Percentiles rank a stretch among this genome's conserved stretches.
phyloP scores from a whole-genome alignment of 2,797 vertebrate species.

The Benthosema pterotum region DNA sequence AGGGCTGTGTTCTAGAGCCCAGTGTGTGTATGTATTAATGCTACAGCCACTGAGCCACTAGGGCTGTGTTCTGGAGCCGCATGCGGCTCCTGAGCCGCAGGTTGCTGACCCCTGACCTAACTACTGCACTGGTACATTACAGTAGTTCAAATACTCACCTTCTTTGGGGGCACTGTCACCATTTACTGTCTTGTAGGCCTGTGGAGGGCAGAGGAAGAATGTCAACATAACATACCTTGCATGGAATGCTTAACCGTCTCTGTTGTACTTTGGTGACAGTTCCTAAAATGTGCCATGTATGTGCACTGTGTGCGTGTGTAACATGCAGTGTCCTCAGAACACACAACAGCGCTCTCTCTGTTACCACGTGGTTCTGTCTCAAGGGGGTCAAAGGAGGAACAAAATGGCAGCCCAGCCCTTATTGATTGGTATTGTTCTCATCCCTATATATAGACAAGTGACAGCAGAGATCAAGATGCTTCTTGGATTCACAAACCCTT shows the following conservation, averaged over 20 bases:
- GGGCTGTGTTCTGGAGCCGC: no score
- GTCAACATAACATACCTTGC: constrained; percentile 19
- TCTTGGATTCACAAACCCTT: not conserved
- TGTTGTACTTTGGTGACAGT: not conserved
- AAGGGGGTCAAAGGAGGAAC: not conserved
- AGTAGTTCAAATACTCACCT: constrained; percentile 56
- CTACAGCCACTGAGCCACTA: no score
- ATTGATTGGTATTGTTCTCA: no score
- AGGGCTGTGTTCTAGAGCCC: no score
- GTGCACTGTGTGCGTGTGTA: no score
- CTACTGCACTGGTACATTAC: no score
- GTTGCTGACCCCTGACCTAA: no score
- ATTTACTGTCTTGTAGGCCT: constrained; percentile 78
- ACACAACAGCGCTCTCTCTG: constrained; percentile 38
- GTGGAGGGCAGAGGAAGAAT: constrained; percentile 11
- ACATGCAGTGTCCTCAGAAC: constrained; percentile 14
- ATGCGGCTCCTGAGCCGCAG: no score
- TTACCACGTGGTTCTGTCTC: constrained; percentile 15
- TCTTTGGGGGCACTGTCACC: constrained; percentile 63
- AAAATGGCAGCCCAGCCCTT: not conserved
- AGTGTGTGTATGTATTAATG: no score
- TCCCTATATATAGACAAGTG: no score
- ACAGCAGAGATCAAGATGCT: not conserved
- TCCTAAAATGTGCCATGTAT: no score
- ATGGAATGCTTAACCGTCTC: no score